Percentiles rank a stretch among this genome's conserved stretches.
Evolutionary conservation across 1,140 invertebrate species (phyloP).

Genomic region (Bombus consobrinus): DNA sequence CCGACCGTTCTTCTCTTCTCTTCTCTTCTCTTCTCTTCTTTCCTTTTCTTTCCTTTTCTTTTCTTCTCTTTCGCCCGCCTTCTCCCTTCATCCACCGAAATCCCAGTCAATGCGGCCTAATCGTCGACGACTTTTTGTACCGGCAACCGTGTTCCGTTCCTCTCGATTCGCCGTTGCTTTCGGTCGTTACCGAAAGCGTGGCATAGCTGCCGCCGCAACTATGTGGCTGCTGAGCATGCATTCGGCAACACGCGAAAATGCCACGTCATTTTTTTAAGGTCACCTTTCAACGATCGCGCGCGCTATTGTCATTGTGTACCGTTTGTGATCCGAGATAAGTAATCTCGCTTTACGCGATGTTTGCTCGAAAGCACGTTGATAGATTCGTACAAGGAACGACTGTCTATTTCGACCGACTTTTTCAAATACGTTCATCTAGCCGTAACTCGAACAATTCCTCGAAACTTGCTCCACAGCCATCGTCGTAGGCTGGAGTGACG

Average conservation of each 20-base stretch:
- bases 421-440: not conserved
- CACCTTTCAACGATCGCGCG: slow-evolving; percentile 44
- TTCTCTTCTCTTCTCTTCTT: too few species aligned
- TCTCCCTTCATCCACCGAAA: slow-evolving; percentile 30
- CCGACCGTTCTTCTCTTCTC: not conserved
- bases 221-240: not conserved
- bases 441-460: too few species aligned
- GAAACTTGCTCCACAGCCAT: too few species aligned
- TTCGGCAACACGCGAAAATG: slow-evolving; percentile 22
- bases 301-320: slow-evolving; percentile 57
- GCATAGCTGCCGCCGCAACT: not conserved
- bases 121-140: not conserved
- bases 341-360: slow-evolving; percentile 61
- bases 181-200: not conserved
- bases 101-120: not conserved
- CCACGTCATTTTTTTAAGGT: slow-evolving; percentile 65
- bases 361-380: slow-evolving; percentile 62
- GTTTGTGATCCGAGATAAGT: slow-evolving; percentile 64
- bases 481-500: too few species aligned
- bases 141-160: slow-evolving; percentile 9
- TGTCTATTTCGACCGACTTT: slow-evolving; percentile 17
- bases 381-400: slow-evolving; percentile 49
- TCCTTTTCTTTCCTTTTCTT: not conserved
- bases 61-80: not conserved
- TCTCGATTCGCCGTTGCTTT: not conserved